Percentiles rank a stretch among this genome's conserved stretches.
phyloP scores from a whole-genome alignment of 1,140 invertebrate genomes.

The Lasioglossum baleicum region DNA sequence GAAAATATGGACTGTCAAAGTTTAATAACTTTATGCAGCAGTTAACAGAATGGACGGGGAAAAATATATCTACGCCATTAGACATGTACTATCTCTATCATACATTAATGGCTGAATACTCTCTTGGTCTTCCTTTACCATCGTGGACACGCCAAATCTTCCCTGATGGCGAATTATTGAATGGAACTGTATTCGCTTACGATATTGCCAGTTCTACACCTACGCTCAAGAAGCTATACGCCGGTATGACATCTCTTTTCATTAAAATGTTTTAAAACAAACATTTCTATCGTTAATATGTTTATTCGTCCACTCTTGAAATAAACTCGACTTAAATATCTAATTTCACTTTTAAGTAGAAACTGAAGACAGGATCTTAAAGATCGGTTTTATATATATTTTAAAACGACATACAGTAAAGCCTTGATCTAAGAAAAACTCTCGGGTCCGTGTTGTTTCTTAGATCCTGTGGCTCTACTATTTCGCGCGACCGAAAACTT shows the following conservation, averaged over 20 bases:
- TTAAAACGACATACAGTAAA: too few species aligned
- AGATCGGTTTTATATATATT: too few species aligned
- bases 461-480: too few species aligned
- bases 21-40: conserved; percentile 73
- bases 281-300: too few species aligned
- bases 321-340: too few species aligned
- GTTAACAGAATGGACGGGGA: conserved; percentile 73
- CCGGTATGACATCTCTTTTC: conserved; percentile 70
- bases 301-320: too few species aligned
- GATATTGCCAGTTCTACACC: conserved; percentile 73
- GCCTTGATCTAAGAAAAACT: too few species aligned
- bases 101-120: conserved; percentile 76
- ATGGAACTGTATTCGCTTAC: conserved; percentile 79
- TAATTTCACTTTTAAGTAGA: too few species aligned
- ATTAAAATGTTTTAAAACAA: too few species aligned
- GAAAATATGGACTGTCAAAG: conserved; percentile 66
- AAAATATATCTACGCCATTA: conserved; percentile 75
- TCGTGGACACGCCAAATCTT: conserved; percentile 77
- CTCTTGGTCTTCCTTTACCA: conserved; percentile 65
- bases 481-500: too few species aligned
- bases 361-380: too few species aligned
- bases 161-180: conserved; percentile 77
- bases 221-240: conserved; percentile 74
- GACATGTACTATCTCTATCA: conserved; percentile 80
- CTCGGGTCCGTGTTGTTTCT: too few species aligned